Percentiles rank a stretch among this genome's conserved stretches.
phyloP scores from a whole-genome alignment of 2,888 invertebrate species.

The Hemistola chrysoprasaria region DNA sequence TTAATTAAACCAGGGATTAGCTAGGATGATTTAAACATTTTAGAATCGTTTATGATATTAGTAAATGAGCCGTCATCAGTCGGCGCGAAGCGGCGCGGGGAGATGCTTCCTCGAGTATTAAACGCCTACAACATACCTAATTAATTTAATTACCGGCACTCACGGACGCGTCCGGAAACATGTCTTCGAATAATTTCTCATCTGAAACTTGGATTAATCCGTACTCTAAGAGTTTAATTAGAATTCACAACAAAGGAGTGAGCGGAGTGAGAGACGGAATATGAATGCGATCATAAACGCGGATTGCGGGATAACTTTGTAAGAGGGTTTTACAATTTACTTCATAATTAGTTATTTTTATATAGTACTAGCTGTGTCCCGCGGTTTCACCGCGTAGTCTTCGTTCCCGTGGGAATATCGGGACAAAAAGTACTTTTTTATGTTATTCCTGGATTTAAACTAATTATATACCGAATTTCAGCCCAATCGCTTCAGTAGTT shows the following conservation, averaged over 20 bases:
- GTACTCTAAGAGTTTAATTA: conserved; percentile 23
- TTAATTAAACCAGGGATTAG: no score
- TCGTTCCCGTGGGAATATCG: no score
- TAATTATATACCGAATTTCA: no score
- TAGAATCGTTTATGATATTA: no score
- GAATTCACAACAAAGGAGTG: conserved; percentile 20
- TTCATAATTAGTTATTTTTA: no score
- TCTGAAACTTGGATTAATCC: conserved; percentile 17
- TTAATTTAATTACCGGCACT: conserved; percentile 22
- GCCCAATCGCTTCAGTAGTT: no score
- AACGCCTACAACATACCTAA: conserved; percentile 14
- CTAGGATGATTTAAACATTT: no score
- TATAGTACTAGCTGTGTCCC: no score
- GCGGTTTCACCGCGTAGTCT: no score
- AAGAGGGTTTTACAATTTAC: not conserved
- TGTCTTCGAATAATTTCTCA: conserved; percentile 18
- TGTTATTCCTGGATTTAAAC: no score
- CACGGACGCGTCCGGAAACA: conserved; percentile 12
- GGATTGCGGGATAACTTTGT: not conserved
- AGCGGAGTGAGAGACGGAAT: conserved; percentile 4
- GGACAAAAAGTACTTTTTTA: no score
- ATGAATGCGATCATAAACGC: conserved; percentile 8
- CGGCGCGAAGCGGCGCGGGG: not conserved
- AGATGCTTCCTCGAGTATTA: conserved; percentile 6
- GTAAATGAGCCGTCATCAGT: not conserved